Evolutionary conservation across 2,888 invertebrate species (phyloP), one percentile per base, ranked within the genome.

Genomic region (Thera obeliscata): DNA sequence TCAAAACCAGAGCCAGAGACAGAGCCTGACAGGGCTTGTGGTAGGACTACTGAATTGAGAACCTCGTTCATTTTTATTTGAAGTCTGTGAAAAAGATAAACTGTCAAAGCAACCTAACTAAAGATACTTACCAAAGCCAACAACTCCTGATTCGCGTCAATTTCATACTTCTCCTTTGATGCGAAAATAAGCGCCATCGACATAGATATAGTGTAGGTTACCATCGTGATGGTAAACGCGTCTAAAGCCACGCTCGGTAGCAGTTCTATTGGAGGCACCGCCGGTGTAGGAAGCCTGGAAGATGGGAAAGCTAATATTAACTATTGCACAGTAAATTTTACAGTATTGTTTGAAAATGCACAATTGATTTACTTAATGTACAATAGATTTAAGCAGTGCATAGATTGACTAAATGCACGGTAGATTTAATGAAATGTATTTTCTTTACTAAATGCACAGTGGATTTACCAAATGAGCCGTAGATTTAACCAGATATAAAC

Each of bases 151-250:
- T 97, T 97, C 0, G 96, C 94, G 76, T 96, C 95, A 1, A 97
- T 94, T 79, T 96, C 95, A 78, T 97, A 97, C 76, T 96, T 95
- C 62, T 95, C 91, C 84, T 96, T 97, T 71, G 95, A 93, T 0
- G 97, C 96, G 85, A 97, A 97, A 69, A 97, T 96, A 55, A 97
- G 91, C 0, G 96, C 96, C 97, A 97, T 96, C 0, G 97, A 97
- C 93, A 97, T 95, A 4, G 96, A 95, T 43, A 97, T 95, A 60
- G 96, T 96, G 86, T 96, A 97, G 0, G 96, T 96, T 2, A 97
- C 96, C 94, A 97, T 95, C 8, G 96, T 95, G 74, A 97, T 96
- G 36, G 96, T 94, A 75, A 96, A 91, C 48, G 95, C 94, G 80
- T 96, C 96, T 33, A 96, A 58, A 0, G 95, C 91, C 54, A 97